Percentiles rank a stretch among this genome's conserved stretches.
These are phyloP conservation scores for Acanthochromis polyacanthus DNA, from an alignment of 2,113 vertebrate species.

Conservation along the genomic window DNA sequence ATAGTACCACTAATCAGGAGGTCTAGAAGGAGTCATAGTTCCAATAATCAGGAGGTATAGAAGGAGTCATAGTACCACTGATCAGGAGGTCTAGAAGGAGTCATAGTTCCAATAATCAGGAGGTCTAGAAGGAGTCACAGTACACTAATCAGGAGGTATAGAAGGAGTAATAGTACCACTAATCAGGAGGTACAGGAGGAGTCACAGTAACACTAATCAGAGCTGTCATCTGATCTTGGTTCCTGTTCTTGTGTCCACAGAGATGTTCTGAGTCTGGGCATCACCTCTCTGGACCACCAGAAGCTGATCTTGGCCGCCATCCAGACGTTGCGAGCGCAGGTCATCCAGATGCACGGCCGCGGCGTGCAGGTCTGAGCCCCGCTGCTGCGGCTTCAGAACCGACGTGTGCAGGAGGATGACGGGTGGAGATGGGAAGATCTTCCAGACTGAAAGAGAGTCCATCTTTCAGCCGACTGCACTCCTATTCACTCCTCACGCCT, in stretches of 20 bases:
- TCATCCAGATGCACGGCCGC: conserved; percentile 93
- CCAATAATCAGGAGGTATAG: no score
- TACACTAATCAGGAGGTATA: no score
- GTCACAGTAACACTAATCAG: no score
- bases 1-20: no score
- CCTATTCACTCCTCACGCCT: conserved; percentile 56
- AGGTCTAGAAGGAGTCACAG: no score
- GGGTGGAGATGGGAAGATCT: conserved; percentile 30
- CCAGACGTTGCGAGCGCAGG: conserved; percentile 90
- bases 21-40: no score
- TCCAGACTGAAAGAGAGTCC: conserved; percentile 47
- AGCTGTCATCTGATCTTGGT: background rate
- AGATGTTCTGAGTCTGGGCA: conserved; percentile 92
- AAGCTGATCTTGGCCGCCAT: conserved; percentile 91
- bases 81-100: no score
- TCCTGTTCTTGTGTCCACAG: conserved; percentile 73
- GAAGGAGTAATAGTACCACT: no score
- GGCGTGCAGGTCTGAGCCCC: conserved; percentile 91
- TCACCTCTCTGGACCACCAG: conserved; percentile 91
- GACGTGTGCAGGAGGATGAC: conserved; percentile 12
- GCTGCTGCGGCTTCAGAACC: conserved; percentile 8
- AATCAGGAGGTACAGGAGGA: no score
- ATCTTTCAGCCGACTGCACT: conserved; percentile 46
- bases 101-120: no score
- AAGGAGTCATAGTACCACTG: no score